Evolutionary conservation across 2,113 vertebrate genomes (phyloP).

Genomic region (Callocephalon fimbriatum): DNA sequence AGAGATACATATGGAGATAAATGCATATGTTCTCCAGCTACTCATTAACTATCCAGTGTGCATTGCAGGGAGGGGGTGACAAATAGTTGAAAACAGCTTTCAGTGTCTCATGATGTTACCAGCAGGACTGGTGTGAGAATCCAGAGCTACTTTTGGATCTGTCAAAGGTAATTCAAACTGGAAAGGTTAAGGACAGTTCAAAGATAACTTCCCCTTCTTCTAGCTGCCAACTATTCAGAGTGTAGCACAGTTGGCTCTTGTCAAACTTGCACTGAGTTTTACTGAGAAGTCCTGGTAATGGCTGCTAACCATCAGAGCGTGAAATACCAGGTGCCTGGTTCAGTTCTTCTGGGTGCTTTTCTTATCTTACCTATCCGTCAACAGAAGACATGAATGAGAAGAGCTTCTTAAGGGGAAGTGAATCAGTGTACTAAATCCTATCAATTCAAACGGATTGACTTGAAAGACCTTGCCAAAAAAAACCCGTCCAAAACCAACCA

Average conservation of each 20-base stretch:
- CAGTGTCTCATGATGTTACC: background rate
- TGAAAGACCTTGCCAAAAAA: slow-evolving; percentile 4
- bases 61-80: background rate
- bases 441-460: background rate
- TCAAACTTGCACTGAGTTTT: background rate
- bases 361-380: background rate
- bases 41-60: background rate
- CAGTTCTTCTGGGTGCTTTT: background rate
- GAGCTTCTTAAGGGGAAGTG: background rate
- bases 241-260: background rate
- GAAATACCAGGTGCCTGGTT: background rate
- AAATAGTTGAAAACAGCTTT: slow-evolving; percentile 37
- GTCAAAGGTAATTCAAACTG: slow-evolving; percentile 8
- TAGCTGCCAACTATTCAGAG: background rate
- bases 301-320: background rate
- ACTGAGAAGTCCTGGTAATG: background rate
- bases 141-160: slow-evolving; percentile 58
- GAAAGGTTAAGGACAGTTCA: slow-evolving; percentile 38
- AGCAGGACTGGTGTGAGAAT: slow-evolving; percentile 25
- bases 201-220: slow-evolving; percentile 11
- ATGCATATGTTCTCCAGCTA: background rate
- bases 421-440: background rate
- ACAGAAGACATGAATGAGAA: slow-evolving; percentile 12
- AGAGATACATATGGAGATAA: background rate
- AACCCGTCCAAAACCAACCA: background rate